These are phyloP conservation scores for Drosophila bocqueti DNA, from an alignment of 1,140 invertebrate genomes.

Conservation along the genomic window DNA sequence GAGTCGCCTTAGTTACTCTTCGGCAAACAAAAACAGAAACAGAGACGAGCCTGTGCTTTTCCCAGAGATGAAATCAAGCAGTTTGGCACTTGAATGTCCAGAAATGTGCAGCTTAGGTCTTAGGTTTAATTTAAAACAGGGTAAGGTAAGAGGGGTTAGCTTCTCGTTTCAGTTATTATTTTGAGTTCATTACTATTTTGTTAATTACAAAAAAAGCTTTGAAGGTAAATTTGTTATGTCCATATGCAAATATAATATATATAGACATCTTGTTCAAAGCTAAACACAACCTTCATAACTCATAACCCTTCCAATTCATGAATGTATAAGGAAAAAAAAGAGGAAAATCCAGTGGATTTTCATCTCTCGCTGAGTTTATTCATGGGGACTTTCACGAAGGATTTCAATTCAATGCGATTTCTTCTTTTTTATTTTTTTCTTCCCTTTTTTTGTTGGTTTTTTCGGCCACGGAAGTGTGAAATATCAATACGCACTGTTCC, in stretches of 20 bases:
- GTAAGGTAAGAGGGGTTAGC: neutral
- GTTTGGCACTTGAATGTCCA: neutral
- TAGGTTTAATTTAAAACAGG: neutral
- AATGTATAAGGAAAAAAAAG: neutral
- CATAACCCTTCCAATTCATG: neutral
- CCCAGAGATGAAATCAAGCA: constrained; percentile 5
- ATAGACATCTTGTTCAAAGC: too few relatives aligned
- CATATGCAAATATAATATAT: too few relatives aligned
- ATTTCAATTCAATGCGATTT: constrained; percentile 37
- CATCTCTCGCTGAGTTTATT: constrained; percentile 16
- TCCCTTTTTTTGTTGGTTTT: neutral
- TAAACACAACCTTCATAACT: too few relatives aligned
- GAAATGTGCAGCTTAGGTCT: neutral
- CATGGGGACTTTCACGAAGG: constrained; percentile 26
- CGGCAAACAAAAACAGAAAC: neutral
- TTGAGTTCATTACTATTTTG: neutral
- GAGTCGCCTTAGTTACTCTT: constrained; percentile 18
- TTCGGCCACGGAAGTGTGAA: constrained; percentile 39
- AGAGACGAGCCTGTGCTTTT: neutral
- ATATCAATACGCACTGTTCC: constrained; percentile 41
- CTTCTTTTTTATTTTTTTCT: constrained; percentile 1
- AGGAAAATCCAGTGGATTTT: constrained; percentile 2
- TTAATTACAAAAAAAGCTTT: neutral
- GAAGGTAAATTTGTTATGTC: too few relatives aligned
- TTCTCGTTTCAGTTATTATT: neutral